Evolutionary conservation across 2,113 vertebrate species (phyloP).

Genomic region (Hemiscyllium ocellatum): DNA sequence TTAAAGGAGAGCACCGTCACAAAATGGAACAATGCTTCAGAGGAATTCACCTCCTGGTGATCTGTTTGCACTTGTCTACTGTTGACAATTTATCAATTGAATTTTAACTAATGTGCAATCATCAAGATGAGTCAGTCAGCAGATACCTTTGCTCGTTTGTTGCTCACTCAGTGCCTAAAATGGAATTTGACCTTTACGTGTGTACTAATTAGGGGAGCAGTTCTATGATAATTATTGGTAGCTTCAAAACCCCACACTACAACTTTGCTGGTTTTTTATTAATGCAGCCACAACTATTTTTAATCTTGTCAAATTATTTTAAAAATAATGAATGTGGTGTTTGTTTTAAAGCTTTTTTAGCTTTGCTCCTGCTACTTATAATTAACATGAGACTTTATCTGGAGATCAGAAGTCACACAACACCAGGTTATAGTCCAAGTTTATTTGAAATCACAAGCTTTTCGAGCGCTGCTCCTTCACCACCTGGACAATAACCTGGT

Average conservation of each 20-base stretch:
- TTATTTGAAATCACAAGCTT: no score
- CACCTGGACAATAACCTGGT: no score
- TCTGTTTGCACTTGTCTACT: not conserved
- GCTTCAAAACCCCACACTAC: not conserved
- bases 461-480: no score
- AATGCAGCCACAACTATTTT: not conserved
- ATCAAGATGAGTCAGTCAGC: not conserved
- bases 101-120: not conserved
- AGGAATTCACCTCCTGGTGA: not conserved
- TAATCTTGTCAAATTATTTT: not conserved
- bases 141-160: not conserved
- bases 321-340: not conserved
- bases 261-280: not conserved
- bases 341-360: not conserved
- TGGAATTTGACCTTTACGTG: not conserved
- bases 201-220: not conserved
- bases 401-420: no score
- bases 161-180: not conserved
- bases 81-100: not conserved
- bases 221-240: not conserved
- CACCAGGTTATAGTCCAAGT: no score
- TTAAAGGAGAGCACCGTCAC: no score
- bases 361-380: not conserved
- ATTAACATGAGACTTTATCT: not conserved
- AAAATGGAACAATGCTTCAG: not conserved